phyloP scores from a whole-genome alignment of 2,888 invertebrate species.

The Chaetogeoica ovagalla region DNA sequence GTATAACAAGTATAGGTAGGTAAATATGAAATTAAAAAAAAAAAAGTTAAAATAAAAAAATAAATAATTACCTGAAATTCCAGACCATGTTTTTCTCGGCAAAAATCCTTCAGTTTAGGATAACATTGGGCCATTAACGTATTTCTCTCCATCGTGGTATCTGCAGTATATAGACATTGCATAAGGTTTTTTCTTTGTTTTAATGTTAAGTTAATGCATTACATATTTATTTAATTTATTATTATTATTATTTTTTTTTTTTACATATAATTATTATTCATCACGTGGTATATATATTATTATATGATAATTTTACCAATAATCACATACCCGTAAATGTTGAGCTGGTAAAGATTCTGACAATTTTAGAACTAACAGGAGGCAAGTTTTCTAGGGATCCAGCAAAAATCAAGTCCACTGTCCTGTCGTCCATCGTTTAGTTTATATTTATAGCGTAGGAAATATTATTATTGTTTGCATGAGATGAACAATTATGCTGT shows the following conservation, averaged over 20 bases:
- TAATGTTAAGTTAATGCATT: not conserved
- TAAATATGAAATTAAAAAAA: no score
- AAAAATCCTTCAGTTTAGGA: constrained; percentile 94
- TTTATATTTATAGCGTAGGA: not conserved
- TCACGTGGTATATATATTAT: no score
- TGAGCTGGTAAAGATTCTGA: constrained; percentile 96
- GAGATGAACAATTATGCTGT: not conserved
- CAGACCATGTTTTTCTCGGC: constrained; percentile 93
- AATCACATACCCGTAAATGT: constrained; percentile 87
- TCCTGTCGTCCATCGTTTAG: constrained; percentile 81
- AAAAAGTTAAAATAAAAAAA: no score
- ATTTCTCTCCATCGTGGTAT: constrained; percentile 95
- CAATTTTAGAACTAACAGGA: constrained; percentile 96
- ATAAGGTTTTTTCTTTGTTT: no score
- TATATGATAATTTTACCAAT: not conserved
- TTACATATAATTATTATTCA: not conserved
- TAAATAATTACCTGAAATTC: constrained; percentile 85
- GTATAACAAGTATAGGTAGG: no score
- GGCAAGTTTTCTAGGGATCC: constrained; percentile 87
- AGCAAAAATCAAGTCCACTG: constrained; percentile 85
- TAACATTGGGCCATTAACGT: constrained; percentile 98
- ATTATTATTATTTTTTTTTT: not conserved
- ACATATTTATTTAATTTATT: not conserved
- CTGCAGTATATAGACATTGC: constrained; percentile 62
- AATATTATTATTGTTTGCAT: not conserved